phyloP scores from a whole-genome alignment of 2,888 invertebrate species.

The Cacoxenus indagator region DNA sequence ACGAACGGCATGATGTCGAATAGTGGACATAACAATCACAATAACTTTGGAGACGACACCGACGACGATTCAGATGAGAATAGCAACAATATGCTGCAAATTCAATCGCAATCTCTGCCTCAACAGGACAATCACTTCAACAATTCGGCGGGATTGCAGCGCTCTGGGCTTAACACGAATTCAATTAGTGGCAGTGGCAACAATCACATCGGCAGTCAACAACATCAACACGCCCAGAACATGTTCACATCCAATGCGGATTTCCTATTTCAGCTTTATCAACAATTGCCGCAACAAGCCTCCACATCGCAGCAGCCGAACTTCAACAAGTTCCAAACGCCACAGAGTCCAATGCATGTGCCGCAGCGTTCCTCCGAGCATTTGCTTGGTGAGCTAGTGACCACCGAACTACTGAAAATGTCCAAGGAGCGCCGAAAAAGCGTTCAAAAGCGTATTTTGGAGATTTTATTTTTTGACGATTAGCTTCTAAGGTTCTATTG shows the following conservation, averaged over 20 bases:
- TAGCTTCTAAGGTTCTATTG: slow-evolving; percentile 35
- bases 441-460: slow-evolving; percentile 69
- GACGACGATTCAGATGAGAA: slow-evolving; percentile 67
- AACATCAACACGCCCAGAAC: slow-evolving; percentile 42
- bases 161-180: slow-evolving; percentile 24
- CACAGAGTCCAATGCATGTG: slow-evolving; percentile 45
- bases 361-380: slow-evolving; percentile 68
- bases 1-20: slow-evolving; percentile 38
- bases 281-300: slow-evolving; percentile 64
- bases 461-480: slow-evolving; percentile 70
- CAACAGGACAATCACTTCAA: slow-evolving; percentile 53
- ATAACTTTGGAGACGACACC: slow-evolving; percentile 53
- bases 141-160: slow-evolving; percentile 41
- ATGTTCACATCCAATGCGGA: slow-evolving; percentile 68
- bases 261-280: slow-evolving; percentile 68
- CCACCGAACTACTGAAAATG: slow-evolving; percentile 70
- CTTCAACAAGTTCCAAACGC: slow-evolving; percentile 62
- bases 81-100: slow-evolving; percentile 53
- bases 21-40: slow-evolving; percentile 22
- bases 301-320: slow-evolving; percentile 49
- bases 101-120: slow-evolving; percentile 52
- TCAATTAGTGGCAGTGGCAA: slow-evolving; percentile 37
- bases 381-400: slow-evolving; percentile 69
- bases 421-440: slow-evolving; percentile 68
- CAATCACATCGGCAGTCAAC: slow-evolving; percentile 27